Evolutionary conservation across 2,113 vertebrate genomes (phyloP).

Genomic region (Bombycilla garrulus): DNA sequence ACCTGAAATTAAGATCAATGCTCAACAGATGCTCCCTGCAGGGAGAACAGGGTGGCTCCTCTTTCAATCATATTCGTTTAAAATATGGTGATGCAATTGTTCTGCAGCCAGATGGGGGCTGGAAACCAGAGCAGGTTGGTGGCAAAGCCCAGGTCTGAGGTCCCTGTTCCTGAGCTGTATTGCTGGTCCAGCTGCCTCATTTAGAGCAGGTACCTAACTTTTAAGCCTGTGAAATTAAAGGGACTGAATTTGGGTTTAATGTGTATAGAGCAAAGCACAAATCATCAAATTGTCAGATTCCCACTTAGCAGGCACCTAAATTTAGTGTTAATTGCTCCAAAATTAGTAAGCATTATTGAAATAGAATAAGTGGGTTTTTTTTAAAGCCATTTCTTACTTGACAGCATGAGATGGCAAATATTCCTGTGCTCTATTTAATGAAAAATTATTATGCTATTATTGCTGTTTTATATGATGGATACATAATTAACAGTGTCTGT

Average conservation of each 20-base stretch:
- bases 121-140: background rate
- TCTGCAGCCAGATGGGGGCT: background rate
- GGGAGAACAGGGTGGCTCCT: background rate
- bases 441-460: constrained; percentile 57
- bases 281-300: background rate
- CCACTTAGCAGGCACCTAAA: background rate
- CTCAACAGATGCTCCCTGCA: background rate
- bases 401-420: constrained; percentile 39
- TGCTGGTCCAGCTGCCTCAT: background rate
- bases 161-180: accelerated
- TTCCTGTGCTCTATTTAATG: constrained; percentile 34
- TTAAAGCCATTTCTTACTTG: constrained; percentile 34
- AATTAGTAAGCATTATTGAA: constrained; percentile 46
- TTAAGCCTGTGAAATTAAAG: background rate
- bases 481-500: constrained; percentile 24
- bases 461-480: constrained; percentile 55
- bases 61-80: background rate
- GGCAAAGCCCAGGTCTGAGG: background rate
- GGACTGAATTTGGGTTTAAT: background rate
- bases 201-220: background rate
- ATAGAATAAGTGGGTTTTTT: background rate
- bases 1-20: background rate
- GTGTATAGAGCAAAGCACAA: background rate
- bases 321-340: constrained; percentile 41
- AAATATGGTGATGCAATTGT: background rate